Conservation (phyloP, 2,888 invertebrate genomes). For the Orgyia antiqua region DNA sequence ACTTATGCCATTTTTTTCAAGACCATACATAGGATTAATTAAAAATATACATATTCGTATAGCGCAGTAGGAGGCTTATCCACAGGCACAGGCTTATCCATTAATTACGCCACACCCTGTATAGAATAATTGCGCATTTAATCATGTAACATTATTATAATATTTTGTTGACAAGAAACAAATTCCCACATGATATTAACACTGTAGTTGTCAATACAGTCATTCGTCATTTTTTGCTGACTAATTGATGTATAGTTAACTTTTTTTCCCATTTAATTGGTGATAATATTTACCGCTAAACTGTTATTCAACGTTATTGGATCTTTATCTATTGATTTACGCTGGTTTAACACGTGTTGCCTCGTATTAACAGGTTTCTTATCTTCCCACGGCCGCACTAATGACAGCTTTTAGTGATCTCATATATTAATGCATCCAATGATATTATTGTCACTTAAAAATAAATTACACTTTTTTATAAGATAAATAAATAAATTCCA, state of each 20-base stretch:
- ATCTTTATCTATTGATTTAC: constrained; percentile 49
- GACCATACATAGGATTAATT: too few species aligned
- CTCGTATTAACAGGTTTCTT: constrained; percentile 1
- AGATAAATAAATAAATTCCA: neutral
- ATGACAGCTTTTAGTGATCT: constrained; percentile 1
- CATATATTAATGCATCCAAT: neutral
- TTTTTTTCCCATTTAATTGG: constrained; percentile 43
- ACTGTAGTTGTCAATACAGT: constrained; percentile 52
- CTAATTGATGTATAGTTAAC: constrained; percentile 30
- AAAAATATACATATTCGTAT: too few species aligned
- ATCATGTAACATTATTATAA: too few species aligned
- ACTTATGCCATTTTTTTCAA: too few species aligned
- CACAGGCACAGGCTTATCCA: too few species aligned
- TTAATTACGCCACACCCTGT: too few species aligned
- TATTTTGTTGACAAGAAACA: constrained; percentile 40
- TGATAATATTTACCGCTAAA: constrained; percentile 40
- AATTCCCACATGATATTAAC: constrained; percentile 34
- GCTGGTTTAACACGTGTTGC: constrained; percentile 17
- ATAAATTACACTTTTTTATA: neutral
- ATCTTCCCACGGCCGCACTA: neutral
- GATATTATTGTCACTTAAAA: neutral
- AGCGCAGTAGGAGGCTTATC: too few species aligned
- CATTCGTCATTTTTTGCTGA: constrained; percentile 34
- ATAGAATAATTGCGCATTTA: too few species aligned
- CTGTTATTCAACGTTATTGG: constrained; percentile 26